These are phyloP conservation scores for Uromys caudimaculatus DNA, from an alignment of 2,797 vertebrate species.

Conservation along the genomic window DNA sequence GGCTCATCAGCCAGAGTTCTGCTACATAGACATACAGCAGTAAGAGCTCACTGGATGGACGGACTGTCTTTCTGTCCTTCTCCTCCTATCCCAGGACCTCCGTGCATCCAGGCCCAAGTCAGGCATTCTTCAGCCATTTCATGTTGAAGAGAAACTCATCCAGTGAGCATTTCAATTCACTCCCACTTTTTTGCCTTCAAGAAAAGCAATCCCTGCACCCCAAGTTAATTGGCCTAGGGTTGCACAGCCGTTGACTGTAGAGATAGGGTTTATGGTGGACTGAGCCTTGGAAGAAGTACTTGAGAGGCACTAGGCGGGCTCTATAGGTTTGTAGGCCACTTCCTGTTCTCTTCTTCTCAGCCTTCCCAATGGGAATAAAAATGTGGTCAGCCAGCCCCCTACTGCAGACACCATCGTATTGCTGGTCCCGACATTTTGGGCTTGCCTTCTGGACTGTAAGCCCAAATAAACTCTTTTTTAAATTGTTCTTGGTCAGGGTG, in stretches of 20 bases:
- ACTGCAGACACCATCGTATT: too few species aligned
- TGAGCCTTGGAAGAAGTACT: background rate
- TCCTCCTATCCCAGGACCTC: fast-evolving
- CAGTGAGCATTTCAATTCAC: too few species aligned
- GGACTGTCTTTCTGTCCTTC: background rate
- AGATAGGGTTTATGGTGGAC: background rate
- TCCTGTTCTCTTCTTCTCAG: background rate
- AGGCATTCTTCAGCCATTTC: background rate
- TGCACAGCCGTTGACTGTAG: too few species aligned
- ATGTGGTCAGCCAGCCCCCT: background rate
- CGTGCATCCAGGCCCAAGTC: fast-evolving
- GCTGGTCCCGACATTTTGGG: background rate
- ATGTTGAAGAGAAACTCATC: background rate
- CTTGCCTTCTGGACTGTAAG: background rate
- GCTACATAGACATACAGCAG: background rate
- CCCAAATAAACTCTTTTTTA: background rate
- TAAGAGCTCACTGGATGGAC: too few species aligned
- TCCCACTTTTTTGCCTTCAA: background rate
- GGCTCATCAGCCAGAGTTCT: background rate
- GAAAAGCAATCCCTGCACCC: background rate
- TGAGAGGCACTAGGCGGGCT: background rate
- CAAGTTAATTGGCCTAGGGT: background rate
- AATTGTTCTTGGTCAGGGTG: background rate
- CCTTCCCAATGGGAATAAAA: background rate
- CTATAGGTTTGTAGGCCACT: background rate